phyloP scores from a whole-genome alignment of 2,797 vertebrate genomes.

The Miichthys miiuy region DNA sequence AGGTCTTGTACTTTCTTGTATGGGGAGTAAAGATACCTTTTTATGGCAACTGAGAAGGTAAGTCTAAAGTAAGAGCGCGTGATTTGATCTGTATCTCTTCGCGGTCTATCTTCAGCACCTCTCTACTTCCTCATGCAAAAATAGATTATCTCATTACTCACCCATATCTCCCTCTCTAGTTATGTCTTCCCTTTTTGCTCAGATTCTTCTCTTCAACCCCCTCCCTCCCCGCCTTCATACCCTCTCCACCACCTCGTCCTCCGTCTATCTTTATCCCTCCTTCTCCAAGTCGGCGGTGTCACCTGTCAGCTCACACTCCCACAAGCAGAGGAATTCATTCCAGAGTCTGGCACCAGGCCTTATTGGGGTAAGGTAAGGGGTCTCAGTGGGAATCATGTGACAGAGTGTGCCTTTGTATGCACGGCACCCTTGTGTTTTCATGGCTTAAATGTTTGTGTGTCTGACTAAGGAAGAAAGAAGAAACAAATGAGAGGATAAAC shows the following conservation, averaged over 20 bases:
- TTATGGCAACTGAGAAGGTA: conserved; percentile 18
- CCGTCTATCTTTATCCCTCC: conserved; percentile 74
- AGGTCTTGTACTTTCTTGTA: neutral
- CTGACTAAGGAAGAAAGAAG: neutral
- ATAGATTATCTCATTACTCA: conserved; percentile 51
- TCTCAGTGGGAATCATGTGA: conserved; percentile 33
- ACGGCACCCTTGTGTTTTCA: neutral
- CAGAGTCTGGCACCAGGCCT: conserved; percentile 61
- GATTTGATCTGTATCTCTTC: conserved; percentile 45
- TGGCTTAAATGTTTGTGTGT: neutral
- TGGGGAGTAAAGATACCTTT: conserved; percentile 17
- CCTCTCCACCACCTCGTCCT: conserved; percentile 36
- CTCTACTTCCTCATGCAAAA: conserved; percentile 39
- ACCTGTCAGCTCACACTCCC: conserved; percentile 62
- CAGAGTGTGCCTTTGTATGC: conserved; percentile 24
- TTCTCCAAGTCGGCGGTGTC: conserved; percentile 55
- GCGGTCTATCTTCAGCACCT: conserved; percentile 3
- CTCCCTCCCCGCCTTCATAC: neutral
- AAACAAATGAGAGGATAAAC: neutral
- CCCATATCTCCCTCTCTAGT: conserved; percentile 42
- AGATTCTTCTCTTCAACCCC: conserved; percentile 39
- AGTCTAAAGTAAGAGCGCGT: conserved; percentile 11
- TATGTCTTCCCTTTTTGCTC: conserved; percentile 20
- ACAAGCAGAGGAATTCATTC: conserved; percentile 57
- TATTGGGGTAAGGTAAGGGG: conserved; percentile 68